These are phyloP conservation scores for Diadophis punctatus DNA, from an alignment of 2,113 vertebrate species.

Conservation along the genomic window DNA sequence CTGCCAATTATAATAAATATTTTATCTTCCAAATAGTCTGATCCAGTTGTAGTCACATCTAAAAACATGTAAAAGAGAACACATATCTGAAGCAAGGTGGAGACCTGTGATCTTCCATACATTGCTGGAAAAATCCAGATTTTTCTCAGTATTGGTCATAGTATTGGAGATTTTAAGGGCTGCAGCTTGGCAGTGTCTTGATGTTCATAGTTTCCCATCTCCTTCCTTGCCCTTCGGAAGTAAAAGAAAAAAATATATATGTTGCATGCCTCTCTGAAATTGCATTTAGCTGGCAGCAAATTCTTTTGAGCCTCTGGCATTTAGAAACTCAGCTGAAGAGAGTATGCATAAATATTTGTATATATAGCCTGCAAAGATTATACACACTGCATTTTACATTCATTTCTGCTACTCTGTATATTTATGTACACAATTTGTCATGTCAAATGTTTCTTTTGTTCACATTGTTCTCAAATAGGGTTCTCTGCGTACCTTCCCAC, in stretches of 20 bases:
- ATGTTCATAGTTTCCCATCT: not conserved
- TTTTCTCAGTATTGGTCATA: not conserved
- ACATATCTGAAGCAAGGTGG: not conserved
- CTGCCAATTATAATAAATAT: not conserved
- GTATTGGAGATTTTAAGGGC: not conserved
- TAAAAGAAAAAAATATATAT: not conserved
- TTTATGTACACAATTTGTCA: not conserved
- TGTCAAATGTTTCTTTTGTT: not conserved
- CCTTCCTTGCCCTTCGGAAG: not conserved
- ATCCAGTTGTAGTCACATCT: not conserved
- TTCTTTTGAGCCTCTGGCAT: not conserved
- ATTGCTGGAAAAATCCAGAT: not conserved
- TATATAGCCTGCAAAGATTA: not conserved
- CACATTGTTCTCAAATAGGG: not conserved
- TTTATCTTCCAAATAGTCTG: not conserved
- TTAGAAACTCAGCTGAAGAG: not conserved
- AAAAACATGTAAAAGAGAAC: not conserved
- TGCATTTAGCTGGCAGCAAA: not conserved
- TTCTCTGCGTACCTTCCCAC: not conserved
- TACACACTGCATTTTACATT: not conserved
- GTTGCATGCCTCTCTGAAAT: not conserved
- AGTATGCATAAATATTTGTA: not conserved
- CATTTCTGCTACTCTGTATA: not conserved
- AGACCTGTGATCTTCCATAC: not conserved
- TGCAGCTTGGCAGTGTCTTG: not conserved